Evolutionary conservation across 2,888 invertebrate genomes (phyloP), one percentile per base, ranked within the genome.

Genomic region (Malthinus seriepunctatus): DNA sequence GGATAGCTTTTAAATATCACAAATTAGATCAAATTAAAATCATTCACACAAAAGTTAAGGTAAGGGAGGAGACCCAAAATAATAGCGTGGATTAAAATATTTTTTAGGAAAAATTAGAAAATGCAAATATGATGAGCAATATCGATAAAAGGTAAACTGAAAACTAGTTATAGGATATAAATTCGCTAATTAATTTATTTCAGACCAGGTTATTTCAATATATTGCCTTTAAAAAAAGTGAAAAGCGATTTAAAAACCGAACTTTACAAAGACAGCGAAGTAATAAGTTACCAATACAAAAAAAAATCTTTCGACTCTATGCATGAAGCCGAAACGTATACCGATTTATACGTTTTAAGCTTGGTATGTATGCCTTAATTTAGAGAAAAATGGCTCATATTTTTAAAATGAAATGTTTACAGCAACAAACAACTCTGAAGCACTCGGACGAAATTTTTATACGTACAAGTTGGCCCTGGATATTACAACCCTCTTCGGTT

Each of bases 381-480:
- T 32, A 31, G 50, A 10, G 8, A 8, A 2, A 5, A n/a, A 35
- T 8, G 5, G 3, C 31, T 33, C 6, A 48, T 5, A n/a, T 31
- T 39, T 4, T 5, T 12, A 33, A 34, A 34, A 33, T 9, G 7
- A 10, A 39, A 10, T 33, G 56, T 45, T 39, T 31, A n/a, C n/a
- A 62, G 54, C 54, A 47, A 3, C 51, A 62, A 47, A 49, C 54
- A 8, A 54, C 49, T 3, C 31, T 50, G 14, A 51, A 54, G 31
- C 60, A 66, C 38, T 63, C 63, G 12, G 69, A 69, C 32, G 61
- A 58, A 31, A 65, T 64, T n/a, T 69, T 65, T 12, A 45, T 68
- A 5, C 58, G 45, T 4, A 64, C 62, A 1, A 63, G 56, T 8
- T 69, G 63, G 55, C 69, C 69, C 4, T 69, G 69, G 69, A 57